Percentiles rank a stretch among this genome's conserved stretches.
These are phyloP conservation scores for Acipenser ruthenus DNA, from an alignment of 2,797 vertebrate species.

Conservation along the genomic window DNA sequence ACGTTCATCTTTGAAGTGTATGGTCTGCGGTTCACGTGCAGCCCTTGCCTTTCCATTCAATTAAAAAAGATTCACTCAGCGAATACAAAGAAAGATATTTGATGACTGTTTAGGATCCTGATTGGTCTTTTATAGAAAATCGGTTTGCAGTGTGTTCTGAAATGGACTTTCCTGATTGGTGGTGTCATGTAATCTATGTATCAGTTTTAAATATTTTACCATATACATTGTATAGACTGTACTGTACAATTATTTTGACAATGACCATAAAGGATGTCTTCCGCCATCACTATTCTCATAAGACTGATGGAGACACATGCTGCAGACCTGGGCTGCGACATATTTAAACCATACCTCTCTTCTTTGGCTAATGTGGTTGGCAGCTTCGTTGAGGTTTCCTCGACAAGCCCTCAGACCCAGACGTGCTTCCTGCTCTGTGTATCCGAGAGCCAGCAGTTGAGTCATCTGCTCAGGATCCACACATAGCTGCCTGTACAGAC, in stretches of 20 bases:
- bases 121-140: too few species aligned
- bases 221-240: constrained; percentile 28
- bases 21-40: too few species aligned
- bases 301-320: neutral
- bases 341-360: constrained; percentile 60
- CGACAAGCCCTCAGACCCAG: constrained; percentile 80
- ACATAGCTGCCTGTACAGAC: constrained; percentile 62
- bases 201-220: constrained; percentile 6
- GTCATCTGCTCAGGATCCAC: constrained; percentile 72
- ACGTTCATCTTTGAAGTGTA: too few species aligned
- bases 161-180: too few species aligned
- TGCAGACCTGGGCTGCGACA: too few species aligned
- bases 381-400: constrained; percentile 72
- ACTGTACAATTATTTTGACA: constrained; percentile 19
- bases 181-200: too few species aligned
- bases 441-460: constrained; percentile 69
- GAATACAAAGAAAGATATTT: too few species aligned
- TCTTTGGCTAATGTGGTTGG: constrained; percentile 66
- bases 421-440: constrained; percentile 79
- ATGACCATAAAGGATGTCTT: neutral
- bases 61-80: too few species aligned
- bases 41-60: too few species aligned
- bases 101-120: too few species aligned
- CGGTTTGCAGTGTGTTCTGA: too few species aligned
- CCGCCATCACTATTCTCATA: constrained; percentile 1